Percentiles rank a stretch among this genome's conserved stretches.
Evolutionary conservation across 2,113 vertebrate species (phyloP).

Genomic region (Nothoprocta pentlandii): DNA sequence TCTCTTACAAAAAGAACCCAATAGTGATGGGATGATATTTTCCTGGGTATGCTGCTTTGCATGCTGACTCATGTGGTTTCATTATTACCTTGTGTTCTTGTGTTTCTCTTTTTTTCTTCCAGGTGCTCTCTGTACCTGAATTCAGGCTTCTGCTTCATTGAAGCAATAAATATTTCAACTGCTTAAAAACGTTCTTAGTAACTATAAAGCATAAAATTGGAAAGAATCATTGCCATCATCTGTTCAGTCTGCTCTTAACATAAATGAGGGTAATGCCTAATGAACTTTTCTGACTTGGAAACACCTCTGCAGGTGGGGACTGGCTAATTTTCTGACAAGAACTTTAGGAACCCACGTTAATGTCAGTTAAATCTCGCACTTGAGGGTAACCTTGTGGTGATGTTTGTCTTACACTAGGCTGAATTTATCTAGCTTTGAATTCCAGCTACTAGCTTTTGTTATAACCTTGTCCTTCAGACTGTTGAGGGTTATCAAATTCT

Average conservation of each 20-base stretch:
- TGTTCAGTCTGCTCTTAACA: not conserved
- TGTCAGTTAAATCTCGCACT: not conserved
- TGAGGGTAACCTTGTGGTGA: not conserved
- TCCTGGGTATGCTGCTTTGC: not conserved
- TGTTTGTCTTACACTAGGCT: not conserved
- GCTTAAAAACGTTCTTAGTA: not conserved
- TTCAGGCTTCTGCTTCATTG: not conserved
- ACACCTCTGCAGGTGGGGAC: not conserved
- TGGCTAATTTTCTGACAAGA: not conserved
- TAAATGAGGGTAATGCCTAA: not conserved
- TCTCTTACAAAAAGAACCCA: not conserved
- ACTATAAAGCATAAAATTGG: not conserved
- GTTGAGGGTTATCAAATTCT: not conserved
- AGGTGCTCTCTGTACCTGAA: not conserved
- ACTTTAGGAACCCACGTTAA: accelerated
- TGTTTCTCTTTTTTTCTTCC: constrained; percentile 29
- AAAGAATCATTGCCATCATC: not conserved
- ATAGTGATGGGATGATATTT: not conserved
- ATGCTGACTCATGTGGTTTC: not conserved
- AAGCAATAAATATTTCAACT: not conserved
- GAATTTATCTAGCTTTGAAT: not conserved
- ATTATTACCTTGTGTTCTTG: not conserved
- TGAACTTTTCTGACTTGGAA: not conserved
- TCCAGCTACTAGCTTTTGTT: not conserved
- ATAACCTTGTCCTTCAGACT: not conserved